Base-by-base conservation (phyloP, 2,113 vertebrate species). In the Cebidichthys violaceus region DNA sequence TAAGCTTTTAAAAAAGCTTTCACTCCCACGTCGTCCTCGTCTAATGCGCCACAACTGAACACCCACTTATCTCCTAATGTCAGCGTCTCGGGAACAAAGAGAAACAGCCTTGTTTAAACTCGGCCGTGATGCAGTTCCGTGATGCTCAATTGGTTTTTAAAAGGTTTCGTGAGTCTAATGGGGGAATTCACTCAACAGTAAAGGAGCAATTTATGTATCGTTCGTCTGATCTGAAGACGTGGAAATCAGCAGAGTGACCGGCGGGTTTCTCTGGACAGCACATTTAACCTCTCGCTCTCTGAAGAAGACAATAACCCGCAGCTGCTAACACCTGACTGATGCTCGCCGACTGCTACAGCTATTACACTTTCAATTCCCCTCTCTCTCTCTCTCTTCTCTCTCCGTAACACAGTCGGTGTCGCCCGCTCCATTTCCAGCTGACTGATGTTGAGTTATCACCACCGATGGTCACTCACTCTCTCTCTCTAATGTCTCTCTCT, bases 281-380 rank as follows among this genome's bases (percentile, higher is more conserved):
- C 37, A 24, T 84, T 75, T 81, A 72, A 67, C 76, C 73, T 73
- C 54, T 10, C 9, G 27, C 65, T 77, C 68, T 59, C 20, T 35
- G 70, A 82, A 29, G 47, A n/a, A 78, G 79, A 86, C 82, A 70
- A 60, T 67, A 60, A 73, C 82, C 76, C n/a, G 59, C 60, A 64
- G 68, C 55, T 65, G 14, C 74, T 87, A 69, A 60, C 62, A 4
- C 24, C 4, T 86, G 86, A 88, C 70, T 60, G 79, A 86, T 85
- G 74, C 27, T 11, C 3, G 20, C 67, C 9, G 75, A 41, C 82
- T 20, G 55, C 60, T 27, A 43, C 47, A 55, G 75, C 83, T 41
- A 67, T 88, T 86, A 76, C 59, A 29, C 71, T 64, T 72, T 29
- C 43, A 45, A 15, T 45, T 14, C 41, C 41, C 41, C 65, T 3